Conservation (phyloP, 2,888 invertebrate genomes). For the Microplitis manilae region DNA sequence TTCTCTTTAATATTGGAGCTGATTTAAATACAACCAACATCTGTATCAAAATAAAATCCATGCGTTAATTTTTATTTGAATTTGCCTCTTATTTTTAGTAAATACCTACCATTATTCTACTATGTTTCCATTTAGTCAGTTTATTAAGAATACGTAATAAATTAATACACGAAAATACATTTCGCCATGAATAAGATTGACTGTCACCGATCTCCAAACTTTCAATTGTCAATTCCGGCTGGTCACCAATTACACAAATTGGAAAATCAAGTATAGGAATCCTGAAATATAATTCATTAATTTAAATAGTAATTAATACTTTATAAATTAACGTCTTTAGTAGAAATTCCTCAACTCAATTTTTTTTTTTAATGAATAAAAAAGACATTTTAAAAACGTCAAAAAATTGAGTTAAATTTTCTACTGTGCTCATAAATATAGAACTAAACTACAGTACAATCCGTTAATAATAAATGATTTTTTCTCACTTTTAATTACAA, state of each 20-base stretch:
- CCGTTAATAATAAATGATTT: no score
- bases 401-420: no score
- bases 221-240: conserved; percentile 93
- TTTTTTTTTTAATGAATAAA: no score
- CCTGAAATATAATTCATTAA: conserved; percentile 66
- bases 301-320: no score
- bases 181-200: conserved; percentile 95
- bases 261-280: conserved; percentile 97
- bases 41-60: conserved; percentile 56
- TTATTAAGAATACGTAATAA: conserved; percentile 96
- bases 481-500: no score
- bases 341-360: no score
- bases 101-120: conserved; percentile 86
- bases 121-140: conserved; percentile 99
- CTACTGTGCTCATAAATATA: no score
- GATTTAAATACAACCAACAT: conserved; percentile 99
- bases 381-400: no score
- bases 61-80: background rate
- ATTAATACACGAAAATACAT: conserved; percentile 98
- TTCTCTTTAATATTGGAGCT: conserved; percentile 96
- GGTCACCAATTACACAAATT: conserved; percentile 95
- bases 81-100: background rate
- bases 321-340: no score
- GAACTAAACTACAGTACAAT: no score
- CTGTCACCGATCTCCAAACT: conserved; percentile 89